Evolutionary conservation across 2,888 invertebrate genomes (phyloP), one percentile per base, ranked within the genome.

Genomic region (Eupelmus urozonus): DNA sequence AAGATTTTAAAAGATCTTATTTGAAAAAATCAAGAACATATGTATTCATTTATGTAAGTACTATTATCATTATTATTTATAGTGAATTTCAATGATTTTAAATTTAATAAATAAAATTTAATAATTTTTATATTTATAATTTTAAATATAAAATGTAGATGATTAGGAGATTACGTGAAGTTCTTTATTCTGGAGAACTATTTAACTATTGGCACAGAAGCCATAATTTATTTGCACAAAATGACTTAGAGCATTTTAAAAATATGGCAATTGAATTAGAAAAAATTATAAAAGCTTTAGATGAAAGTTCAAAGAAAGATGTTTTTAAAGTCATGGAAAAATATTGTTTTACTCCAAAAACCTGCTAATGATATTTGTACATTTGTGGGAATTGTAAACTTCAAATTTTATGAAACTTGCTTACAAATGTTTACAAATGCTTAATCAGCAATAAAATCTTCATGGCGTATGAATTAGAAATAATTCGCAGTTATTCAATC

Each of bases 181-280:
- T 3, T 1, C 29, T 59, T 13, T 2, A 57, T 42, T n/a, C 2
- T 25, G 25, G 25, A 57, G 9, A 9, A 42, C 20, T 69, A 7
- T 16, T 16, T 42, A 53, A 13, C n/a, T 57, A 42, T 40, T 67
- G 53, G 55, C 57, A 69, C 25, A 7, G 16, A n/a, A 4, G n/a
- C 2, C 34, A 53, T 29, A 66, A 51, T 29, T 34, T 66, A 4
- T 53, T 66, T 2, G 53, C 51, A 9, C 7, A n/a, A 20, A 29
- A 29, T 4, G 20, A 16, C 29, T 3, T 11, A 4, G 4, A 18
- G 1, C 11, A 53, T 20, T 66, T 66, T 5, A 2, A 53, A 3
- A n/a, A 53, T 13, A 1, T 66, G 9, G 53, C 29, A 40, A 23
- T 13, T 23, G 18, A 40, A 23, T 16, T 53, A 2, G 13, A 16